A percentile compares a stretch with the other conserved stretches of the same genome.
phyloP scores from a whole-genome alignment of 2,797 vertebrate genomes.

The Macropus fuliginosus region DNA sequence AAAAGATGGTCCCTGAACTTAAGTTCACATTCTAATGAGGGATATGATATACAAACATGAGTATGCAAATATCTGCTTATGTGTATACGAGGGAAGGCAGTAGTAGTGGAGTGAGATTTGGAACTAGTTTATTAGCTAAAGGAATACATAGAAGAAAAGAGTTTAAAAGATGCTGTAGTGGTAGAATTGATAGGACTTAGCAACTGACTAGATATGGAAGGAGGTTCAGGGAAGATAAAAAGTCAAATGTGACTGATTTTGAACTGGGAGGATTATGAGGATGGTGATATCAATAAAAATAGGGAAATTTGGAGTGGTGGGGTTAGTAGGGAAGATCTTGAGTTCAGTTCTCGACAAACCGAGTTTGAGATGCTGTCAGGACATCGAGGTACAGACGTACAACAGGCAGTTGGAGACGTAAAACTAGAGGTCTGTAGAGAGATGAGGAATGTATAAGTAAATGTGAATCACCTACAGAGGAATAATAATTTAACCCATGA shows the following conservation, averaged over 20 bases:
- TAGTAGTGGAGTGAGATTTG: not conserved
- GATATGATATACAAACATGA: not conserved
- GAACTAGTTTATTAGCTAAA: not conserved
- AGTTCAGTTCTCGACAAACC: not conserved
- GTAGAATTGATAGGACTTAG: not conserved
- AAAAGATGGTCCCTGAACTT: not conserved
- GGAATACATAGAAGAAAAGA: not conserved
- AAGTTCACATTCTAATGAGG: not conserved
- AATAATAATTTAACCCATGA: not conserved
- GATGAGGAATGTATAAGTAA: not conserved
- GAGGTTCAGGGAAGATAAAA: not conserved
- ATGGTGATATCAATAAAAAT: not conserved
- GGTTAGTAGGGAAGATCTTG: not conserved
- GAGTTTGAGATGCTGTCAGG: not conserved
- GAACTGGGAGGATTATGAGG: not conserved
- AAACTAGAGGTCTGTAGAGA: not conserved
- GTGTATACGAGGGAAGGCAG: not conserved
- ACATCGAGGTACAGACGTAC: too few species aligned
- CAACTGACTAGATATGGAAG: not conserved
- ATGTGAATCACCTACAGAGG: not conserved
- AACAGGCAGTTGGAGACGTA: not conserved
- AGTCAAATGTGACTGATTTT: not conserved
- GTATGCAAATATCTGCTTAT: accelerated
- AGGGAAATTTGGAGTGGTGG: not conserved
- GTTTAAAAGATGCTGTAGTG: not conserved